phyloP scores from a whole-genome alignment of 2,888 invertebrate species.

The Parnassius orleans region DNA sequence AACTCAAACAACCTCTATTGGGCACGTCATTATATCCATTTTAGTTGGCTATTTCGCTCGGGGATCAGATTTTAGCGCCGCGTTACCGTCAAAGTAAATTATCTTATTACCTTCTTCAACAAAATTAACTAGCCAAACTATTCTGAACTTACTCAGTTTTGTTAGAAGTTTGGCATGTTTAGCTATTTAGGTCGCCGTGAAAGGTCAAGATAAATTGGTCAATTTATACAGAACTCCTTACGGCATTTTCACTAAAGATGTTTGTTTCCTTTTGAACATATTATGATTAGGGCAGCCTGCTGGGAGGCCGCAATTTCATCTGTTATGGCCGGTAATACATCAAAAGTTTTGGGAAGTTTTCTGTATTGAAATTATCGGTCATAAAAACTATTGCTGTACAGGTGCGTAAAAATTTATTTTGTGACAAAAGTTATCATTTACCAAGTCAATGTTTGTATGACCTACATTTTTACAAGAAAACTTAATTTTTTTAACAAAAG shows the following conservation, averaged over 20 bases:
- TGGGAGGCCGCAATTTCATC: background rate
- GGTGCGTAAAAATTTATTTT: no score
- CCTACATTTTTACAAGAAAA: no score
- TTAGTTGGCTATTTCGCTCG: conserved; percentile 41
- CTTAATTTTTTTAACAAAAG: no score
- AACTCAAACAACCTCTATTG: conserved; percentile 27
- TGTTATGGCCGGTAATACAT: background rate
- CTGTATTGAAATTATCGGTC: no score
- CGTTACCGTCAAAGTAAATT: conserved; percentile 54
- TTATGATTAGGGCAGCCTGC: conserved; percentile 6
- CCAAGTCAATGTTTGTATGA: no score
- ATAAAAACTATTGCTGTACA: no score
- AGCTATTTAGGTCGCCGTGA: conserved; percentile 28
- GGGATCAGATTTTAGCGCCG: conserved; percentile 46
- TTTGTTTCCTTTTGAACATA: conserved; percentile 19
- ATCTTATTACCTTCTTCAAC: conserved; percentile 53
- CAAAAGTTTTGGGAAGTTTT: background rate
- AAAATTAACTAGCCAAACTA: conserved; percentile 38
- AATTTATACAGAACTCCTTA: conserved; percentile 11
- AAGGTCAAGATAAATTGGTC: conserved; percentile 23
- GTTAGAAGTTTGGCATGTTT: conserved; percentile 24
- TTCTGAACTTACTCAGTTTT: conserved; percentile 30
- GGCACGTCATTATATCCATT: conserved; percentile 37
- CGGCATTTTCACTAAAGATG: conserved; percentile 13
- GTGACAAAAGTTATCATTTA: no score